phyloP scores from a whole-genome alignment of 2,888 invertebrate species.

The Apoda limacodes region DNA sequence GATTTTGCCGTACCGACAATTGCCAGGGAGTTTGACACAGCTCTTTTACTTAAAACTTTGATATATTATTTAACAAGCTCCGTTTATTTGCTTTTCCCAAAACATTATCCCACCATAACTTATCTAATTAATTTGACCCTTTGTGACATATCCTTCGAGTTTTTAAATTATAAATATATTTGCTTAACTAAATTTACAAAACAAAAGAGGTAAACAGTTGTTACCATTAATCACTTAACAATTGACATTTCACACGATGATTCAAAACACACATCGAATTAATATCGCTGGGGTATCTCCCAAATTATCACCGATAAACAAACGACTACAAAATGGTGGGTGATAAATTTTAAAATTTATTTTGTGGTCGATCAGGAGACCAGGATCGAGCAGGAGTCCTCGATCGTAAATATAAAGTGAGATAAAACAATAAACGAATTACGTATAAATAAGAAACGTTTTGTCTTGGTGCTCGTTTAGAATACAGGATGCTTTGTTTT shows the following conservation, averaged over 20 bases:
- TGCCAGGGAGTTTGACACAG: too few relatives aligned
- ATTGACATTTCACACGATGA: constrained; percentile 60
- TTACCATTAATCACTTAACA: too few relatives aligned
- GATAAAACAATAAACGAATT: constrained; percentile 70
- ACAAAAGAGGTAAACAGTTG: too few relatives aligned
- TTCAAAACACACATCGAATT: constrained; percentile 42
- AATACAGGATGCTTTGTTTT: constrained; percentile 33
- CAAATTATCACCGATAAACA: constrained; percentile 53
- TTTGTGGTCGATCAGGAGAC: constrained; percentile 32
- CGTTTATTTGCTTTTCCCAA: too few relatives aligned
- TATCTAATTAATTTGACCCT: too few relatives aligned
- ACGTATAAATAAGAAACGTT: constrained; percentile 65
- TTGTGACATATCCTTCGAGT: too few relatives aligned
- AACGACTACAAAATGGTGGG: constrained; percentile 45
- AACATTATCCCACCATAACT: too few relatives aligned
- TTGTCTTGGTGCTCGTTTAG: constrained; percentile 53
- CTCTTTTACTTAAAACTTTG: too few relatives aligned
- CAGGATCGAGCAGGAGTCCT: constrained; percentile 32
- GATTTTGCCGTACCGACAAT: too few relatives aligned
- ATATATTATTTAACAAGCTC: too few relatives aligned
- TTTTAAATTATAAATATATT: too few relatives aligned
- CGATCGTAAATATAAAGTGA: constrained; percentile 59
- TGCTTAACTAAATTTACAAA: too few relatives aligned
- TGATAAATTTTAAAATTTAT: constrained; percentile 64
- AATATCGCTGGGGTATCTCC: constrained; percentile 50